Evolutionary conservation across 2,888 invertebrate species (phyloP), one percentile per base, ranked within the genome.

Genomic region (Penaeus monodon): DNA sequence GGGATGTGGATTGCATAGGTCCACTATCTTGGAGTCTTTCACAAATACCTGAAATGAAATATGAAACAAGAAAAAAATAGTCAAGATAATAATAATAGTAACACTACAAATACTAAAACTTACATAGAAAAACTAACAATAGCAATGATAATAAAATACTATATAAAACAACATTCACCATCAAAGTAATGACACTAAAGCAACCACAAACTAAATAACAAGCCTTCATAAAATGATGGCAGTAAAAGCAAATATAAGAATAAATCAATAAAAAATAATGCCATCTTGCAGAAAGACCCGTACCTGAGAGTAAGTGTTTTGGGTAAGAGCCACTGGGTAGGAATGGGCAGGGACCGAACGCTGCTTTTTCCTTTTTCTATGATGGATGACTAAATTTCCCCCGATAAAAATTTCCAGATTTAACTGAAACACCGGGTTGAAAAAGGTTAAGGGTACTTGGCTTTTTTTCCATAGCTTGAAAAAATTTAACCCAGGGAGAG

Each of bases 301-400:
- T 38, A 65, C 38, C n/a, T 33, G 78, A 29, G 79, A 70, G 63
- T 70, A 57, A 24, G 49, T 20, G 8, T 33, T 70, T 14, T 78
- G 78, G n/a, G 27, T 44, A 33, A 66, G 33, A 6, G 57, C 14
- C 10, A 49, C 63, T 17, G 84, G 38, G 68, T 79, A 74, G 14
- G 85, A 63, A n/a, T 65, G n/a, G 24, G 80, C 70, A 20, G 86
- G 86, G n/a, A 81, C 76, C 1, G 86, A 65, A 29, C 86, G 86
- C 20, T 81, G 77, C 17, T 86, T 86, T 57, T 86, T 86, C 57
- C 76, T 49, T 49, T 74, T 81, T 38, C 74, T 76, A 24, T 20
- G 76, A 22, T 63, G 65, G 2, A 57, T 27, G n/a, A 24, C 14
- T 17, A 27, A 29, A 14, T n/a, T n/a, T 66, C 81, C 12, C 68